A percentile compares a stretch with the other conserved stretches of the same genome.
Evolutionary conservation across 2,888 invertebrate species (phyloP).

Genomic region (Gerris lacustris): DNA sequence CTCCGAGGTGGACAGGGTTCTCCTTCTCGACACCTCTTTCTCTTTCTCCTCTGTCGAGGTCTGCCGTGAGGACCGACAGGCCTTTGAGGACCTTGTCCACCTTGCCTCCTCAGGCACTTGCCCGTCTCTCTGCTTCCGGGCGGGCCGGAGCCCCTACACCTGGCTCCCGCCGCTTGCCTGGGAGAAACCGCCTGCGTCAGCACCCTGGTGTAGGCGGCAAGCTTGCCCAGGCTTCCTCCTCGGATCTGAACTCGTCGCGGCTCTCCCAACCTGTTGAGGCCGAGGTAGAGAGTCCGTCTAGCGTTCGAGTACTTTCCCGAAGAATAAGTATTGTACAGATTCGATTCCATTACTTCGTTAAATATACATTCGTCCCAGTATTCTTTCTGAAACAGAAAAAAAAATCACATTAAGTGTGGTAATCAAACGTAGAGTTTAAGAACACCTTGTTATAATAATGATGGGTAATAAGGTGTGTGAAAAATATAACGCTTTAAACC

Average conservation of each 20-base stretch:
- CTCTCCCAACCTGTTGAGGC: conserved; percentile 57
- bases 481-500: no score
- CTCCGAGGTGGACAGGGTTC: conserved; percentile 29
- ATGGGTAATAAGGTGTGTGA: no score
- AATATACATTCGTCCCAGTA: conserved; percentile 75
- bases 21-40: conserved; percentile 40
- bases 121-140: conserved; percentile 13
- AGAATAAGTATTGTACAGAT: conserved; percentile 76
- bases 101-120: conserved; percentile 4
- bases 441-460: no score
- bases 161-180: conserved; percentile 37
- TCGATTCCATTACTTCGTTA: conserved; percentile 72
- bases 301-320: conserved; percentile 58
- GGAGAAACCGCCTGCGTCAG: conserved; percentile 47
- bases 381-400: conserved; percentile 62
- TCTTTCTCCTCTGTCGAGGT: conserved; percentile 31
- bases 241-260: conserved; percentile 51
- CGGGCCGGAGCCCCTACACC: conserved; percentile 10
- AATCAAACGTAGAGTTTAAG: neutral
- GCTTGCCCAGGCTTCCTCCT: conserved; percentile 53
- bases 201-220: conserved; percentile 62
- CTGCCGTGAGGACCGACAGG: conserved; percentile 15
- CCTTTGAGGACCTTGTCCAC: conserved; percentile 13
- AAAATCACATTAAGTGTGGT: conserved; percentile 25
- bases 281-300: conserved; percentile 58